A percentile compares a stretch with the other conserved stretches of the same genome.
These are phyloP conservation scores for Mastacembelus armatus DNA, from an alignment of 2,797 vertebrate species.

Conservation along the genomic window DNA sequence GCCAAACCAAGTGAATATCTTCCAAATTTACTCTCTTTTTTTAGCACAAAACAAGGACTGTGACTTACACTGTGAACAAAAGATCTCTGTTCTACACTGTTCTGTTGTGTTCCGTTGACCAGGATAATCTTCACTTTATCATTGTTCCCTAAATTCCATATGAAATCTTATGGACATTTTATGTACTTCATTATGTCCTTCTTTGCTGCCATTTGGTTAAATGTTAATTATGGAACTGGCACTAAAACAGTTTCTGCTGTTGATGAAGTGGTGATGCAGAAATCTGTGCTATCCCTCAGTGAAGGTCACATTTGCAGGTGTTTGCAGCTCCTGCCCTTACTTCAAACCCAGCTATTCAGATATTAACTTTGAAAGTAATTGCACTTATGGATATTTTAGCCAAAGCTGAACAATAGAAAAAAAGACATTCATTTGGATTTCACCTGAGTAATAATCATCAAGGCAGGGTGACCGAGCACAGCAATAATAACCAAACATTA, in stretches of 20 bases:
- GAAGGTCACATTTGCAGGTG: conserved; percentile 67
- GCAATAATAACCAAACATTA: conserved; percentile 82
- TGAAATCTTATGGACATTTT: no score
- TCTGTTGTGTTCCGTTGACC: no score
- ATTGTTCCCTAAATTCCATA: no score
- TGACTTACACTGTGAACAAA: no score
- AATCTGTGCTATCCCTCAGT: conserved; percentile 49
- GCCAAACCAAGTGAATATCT: no score
- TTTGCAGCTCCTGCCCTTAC: conserved; percentile 60
- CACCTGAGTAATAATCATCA: conserved; percentile 76
- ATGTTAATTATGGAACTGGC: no score
- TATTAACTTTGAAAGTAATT: conserved; percentile 81
- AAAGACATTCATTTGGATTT: conserved; percentile 74
- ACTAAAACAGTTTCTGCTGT: conserved; percentile 43
- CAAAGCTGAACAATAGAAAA: conserved; percentile 49
- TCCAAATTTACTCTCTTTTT: no score
- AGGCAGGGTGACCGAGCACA: conserved; percentile 74
- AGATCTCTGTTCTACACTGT: no score
- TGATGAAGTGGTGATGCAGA: conserved; percentile 46
- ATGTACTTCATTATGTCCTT: no score
- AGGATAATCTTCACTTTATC: no score
- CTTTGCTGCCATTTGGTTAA: not conserved
- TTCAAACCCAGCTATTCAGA: conserved; percentile 75
- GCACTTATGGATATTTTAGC: conserved; percentile 73
- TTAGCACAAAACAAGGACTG: no score